These are phyloP conservation scores for Latrodectus hesperus DNA, from an alignment of 2,888 invertebrate species.

Conservation along the genomic window DNA sequence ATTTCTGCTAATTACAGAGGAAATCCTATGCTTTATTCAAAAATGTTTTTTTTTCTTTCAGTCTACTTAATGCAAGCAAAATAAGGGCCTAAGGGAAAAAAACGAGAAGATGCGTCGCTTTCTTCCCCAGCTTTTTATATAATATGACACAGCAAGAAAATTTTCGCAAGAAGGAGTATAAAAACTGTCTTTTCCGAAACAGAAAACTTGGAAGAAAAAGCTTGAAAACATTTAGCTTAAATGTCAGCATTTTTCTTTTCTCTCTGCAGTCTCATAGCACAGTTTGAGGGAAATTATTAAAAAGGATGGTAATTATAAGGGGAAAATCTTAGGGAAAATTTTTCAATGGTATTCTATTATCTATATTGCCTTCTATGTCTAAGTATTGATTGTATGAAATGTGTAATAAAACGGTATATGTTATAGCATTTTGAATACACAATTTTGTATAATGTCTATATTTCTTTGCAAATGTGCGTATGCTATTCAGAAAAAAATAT, in stretches of 20 bases:
- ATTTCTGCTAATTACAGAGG: constrained; percentile 61
- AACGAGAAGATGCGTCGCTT: neutral
- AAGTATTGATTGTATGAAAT: no score
- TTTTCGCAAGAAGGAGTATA: neutral
- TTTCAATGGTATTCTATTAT: no score
- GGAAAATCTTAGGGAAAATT: no score
- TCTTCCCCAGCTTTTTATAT: neutral
- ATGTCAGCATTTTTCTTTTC: neutral
- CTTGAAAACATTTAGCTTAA: neutral
- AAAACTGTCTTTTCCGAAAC: neutral
- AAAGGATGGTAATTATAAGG: no score
- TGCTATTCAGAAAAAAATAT: no score
- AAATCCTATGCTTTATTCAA: constrained; percentile 50
- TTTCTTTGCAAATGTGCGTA: no score
- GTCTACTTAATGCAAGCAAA: constrained; percentile 21
- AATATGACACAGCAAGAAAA: neutral
- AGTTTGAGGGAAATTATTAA: no score
- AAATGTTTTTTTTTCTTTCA: constrained; percentile 6
- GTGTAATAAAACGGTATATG: no score
- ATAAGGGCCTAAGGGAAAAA: neutral
- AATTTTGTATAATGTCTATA: no score
- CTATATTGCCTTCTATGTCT: no score
- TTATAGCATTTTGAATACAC: no score
- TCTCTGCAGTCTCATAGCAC: neutral
- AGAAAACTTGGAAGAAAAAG: neutral